These are phyloP conservation scores for Tinea trinotella DNA, from an alignment of 2,888 invertebrate genomes.

Conservation along the genomic window DNA sequence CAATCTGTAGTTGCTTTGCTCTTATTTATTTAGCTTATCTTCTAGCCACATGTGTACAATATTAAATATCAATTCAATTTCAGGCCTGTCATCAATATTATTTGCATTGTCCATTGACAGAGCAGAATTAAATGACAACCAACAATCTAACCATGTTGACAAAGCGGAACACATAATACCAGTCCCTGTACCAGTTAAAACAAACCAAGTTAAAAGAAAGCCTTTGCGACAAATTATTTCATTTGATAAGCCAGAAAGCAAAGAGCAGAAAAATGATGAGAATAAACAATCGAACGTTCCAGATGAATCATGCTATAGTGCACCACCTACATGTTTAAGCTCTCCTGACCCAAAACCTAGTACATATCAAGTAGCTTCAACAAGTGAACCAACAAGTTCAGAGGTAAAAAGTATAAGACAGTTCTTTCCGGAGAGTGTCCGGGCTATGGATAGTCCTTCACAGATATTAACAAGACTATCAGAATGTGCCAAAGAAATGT, in stretches of 20 bases:
- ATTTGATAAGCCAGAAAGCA: constrained; percentile 57
- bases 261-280: constrained; percentile 29
- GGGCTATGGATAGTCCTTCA: constrained; percentile 56
- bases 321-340: constrained; percentile 75
- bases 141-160: constrained; percentile 55
- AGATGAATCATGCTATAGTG: constrained; percentile 63
- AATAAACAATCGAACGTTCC: constrained; percentile 30
- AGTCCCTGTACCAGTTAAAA: constrained; percentile 74
- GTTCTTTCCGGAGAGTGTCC: constrained; percentile 63
- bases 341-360: constrained; percentile 64
- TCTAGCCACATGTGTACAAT: constrained; percentile 1
- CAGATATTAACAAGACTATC: constrained; percentile 61
- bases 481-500: constrained; percentile 67
- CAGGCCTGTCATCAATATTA: constrained; percentile 88
- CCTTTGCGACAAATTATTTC: constrained; percentile 65
- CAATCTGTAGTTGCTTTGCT: too few species aligned
- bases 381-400: constrained; percentile 60
- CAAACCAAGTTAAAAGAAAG: constrained; percentile 51
- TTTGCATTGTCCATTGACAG: constrained; percentile 95
- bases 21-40: neutral
- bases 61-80: constrained; percentile 31
- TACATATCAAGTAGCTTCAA: constrained; percentile 38
- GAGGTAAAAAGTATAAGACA: constrained; percentile 54
- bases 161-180: constrained; percentile 80
- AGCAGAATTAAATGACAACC: constrained; percentile 80